Base-by-base conservation (phyloP, 2,797 vertebrate species). In the Neostethus bicornis region DNA sequence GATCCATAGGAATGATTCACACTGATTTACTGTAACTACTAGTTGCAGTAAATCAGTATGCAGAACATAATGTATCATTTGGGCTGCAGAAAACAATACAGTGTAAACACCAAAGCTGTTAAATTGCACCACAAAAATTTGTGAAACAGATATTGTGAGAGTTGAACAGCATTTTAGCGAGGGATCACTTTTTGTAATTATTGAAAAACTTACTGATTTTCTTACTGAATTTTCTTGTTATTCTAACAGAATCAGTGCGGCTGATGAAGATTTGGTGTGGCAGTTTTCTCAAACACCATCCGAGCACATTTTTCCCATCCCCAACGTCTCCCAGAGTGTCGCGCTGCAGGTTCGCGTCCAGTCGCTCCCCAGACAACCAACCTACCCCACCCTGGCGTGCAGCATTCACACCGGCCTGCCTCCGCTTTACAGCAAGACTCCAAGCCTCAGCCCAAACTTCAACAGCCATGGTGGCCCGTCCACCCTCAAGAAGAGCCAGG, bases 291-390 rank as follows among this genome's bases (percentile, higher is more conserved):
- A 99, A 87, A 88, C 94, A 2, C 96, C 96, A 34, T 95, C 90
- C 9, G 97, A 97, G 75, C 97, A 99, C 37, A 91, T 98, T 73
- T 99, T 99, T 83, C 97, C 97, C 11, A 89, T 98, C 70, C 96
- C 97, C 50, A 97, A 95, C 10, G 94, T 99, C 29, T 98, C 97
- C 70, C 96, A 97, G 87, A 98, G 93, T 3, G 94, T 98, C 68
- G 96, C 97, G 57, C 93, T 99, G 90, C 96, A 94, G 89, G 95
- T 99, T 71, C 95, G 92, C 0, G 97, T 99, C 53, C 96, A 98
- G 90, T 98, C 97, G 7, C 88, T 99, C 68, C 97, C 97, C 45
- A 93, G 97, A 83, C 97, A 99, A 63, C 96, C 97, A 8, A 95
- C 92, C 82, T 98, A 98, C 73, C 97, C 97, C 4, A 91, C 93